Evolutionary conservation across 2,888 invertebrate genomes (phyloP).

Genomic region (Epiblema foenella): DNA sequence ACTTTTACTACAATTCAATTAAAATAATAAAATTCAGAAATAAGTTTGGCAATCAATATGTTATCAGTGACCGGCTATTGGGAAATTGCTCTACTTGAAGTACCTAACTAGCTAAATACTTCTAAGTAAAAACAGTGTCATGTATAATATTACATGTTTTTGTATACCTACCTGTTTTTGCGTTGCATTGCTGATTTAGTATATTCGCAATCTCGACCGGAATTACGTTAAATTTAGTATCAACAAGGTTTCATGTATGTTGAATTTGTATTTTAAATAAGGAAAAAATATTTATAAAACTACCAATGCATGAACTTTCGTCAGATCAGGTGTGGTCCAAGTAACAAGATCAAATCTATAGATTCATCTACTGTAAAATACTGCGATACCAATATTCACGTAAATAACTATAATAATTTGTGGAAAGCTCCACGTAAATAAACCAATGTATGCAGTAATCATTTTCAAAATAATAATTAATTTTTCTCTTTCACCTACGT

Average conservation of each 20-base stretch:
- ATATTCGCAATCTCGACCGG: conserved; percentile 26
- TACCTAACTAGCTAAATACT: no score
- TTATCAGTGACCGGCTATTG: no score
- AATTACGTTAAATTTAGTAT: conserved; percentile 32
- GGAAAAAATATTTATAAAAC: conserved; percentile 52
- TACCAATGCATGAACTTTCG: conserved; percentile 67
- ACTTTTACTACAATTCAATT: no score
- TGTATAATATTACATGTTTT: no score
- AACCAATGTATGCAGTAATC: no score
- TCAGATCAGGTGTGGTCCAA: conserved; percentile 34
- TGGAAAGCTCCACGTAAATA: no score
- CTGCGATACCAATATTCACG: no score
- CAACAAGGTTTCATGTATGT: conserved; percentile 33
- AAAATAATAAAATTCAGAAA: no score
- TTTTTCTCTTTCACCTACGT: not conserved
- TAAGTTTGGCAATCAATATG: no score
- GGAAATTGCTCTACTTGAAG: no score
- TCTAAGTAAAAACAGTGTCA: not conserved
- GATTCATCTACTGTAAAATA: not conserved
- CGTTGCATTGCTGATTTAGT: not conserved
- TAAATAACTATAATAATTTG: no score
- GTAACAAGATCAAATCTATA: not conserved
- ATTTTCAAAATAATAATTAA: no score
- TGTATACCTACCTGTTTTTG: not conserved
- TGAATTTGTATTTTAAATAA: conserved; percentile 15